Conservation (phyloP, 2,888 invertebrate species). For the Philaethria dido region DNA sequence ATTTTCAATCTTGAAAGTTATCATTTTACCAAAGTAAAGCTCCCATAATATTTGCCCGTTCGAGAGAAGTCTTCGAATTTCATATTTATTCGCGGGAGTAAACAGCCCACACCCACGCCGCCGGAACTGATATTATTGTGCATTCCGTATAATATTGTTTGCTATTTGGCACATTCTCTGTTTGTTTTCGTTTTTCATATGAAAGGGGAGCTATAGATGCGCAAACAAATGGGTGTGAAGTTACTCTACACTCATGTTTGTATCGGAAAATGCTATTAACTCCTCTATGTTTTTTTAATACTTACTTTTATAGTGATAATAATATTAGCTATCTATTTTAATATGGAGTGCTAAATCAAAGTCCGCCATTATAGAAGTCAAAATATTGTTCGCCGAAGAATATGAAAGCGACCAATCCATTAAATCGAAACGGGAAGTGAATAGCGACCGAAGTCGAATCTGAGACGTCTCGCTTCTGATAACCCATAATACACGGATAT, state of each 20-base stretch:
- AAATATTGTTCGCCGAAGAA: constrained; percentile 66
- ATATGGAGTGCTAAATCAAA: constrained; percentile 23
- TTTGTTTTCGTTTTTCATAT: constrained; percentile 83
- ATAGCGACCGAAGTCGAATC: constrained; percentile 58
- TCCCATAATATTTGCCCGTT: constrained; percentile 79
- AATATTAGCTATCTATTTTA: constrained; percentile 23
- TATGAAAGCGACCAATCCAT: constrained; percentile 84
- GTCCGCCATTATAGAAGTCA: constrained; percentile 68
- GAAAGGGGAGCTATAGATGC: constrained; percentile 81
- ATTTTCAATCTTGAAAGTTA: constrained; percentile 81
- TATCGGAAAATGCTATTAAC: constrained; percentile 72
- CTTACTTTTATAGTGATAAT: not conserved
- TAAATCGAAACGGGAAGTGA: constrained; percentile 72
- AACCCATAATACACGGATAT: constrained; percentile 83
- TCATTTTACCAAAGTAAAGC: constrained; percentile 83
- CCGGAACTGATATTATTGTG: constrained; percentile 84
- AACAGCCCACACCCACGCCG: constrained; percentile 70
- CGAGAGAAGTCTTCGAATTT: constrained; percentile 80
- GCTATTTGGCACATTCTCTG: constrained; percentile 83
- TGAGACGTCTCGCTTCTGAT: constrained; percentile 79
- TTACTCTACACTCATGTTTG: constrained; percentile 65
- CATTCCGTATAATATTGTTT: constrained; percentile 85
- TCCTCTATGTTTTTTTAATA: constrained; percentile 59
- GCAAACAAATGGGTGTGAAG: constrained; percentile 78
- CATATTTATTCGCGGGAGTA: constrained; percentile 83